phyloP scores from a whole-genome alignment of 2,888 invertebrate species.

The Deilephila elpenor region DNA sequence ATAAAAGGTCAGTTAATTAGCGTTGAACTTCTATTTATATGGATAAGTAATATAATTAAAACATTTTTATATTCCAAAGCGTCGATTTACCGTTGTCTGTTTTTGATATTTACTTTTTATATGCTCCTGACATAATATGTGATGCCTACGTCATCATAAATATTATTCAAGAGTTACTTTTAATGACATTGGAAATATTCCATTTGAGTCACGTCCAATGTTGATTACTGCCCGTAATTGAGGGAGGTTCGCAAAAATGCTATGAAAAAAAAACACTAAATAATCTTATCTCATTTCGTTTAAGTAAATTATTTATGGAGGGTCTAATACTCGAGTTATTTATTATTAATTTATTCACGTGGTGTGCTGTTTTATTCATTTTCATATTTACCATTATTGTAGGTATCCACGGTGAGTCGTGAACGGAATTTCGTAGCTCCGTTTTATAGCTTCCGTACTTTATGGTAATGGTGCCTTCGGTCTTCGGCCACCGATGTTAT shows the following conservation, averaged over 20 bases:
- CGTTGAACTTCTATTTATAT: too few species aligned
- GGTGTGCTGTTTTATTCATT: conserved; percentile 51
- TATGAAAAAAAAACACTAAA: conserved; percentile 7
- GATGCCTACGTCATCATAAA: neutral
- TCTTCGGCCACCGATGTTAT: conserved; percentile 36
- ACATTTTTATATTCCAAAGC: too few species aligned
- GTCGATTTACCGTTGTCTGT: neutral
- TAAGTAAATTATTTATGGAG: conserved; percentile 16
- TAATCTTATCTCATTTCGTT: conserved; percentile 1
- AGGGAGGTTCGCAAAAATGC: neutral
- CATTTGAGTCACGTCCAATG: conserved; percentile 3
- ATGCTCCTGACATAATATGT: neutral
- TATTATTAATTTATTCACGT: conserved; percentile 50
- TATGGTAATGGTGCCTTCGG: conserved; percentile 67
- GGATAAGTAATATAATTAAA: too few species aligned
- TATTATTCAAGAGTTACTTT: neutral
- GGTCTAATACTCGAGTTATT: conserved; percentile 30
- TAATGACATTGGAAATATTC: neutral
- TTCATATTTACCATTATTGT: conserved; percentile 56
- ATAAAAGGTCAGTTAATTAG: too few species aligned
- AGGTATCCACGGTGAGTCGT: conserved; percentile 56
- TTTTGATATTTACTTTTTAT: neutral
- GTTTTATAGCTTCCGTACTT: conserved; percentile 73
- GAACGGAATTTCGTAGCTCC: conserved; percentile 66
- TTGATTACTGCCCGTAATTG: neutral